Evolutionary conservation across 2,888 invertebrate species (phyloP).

Genomic region (Chrysolina oricalcia): DNA sequence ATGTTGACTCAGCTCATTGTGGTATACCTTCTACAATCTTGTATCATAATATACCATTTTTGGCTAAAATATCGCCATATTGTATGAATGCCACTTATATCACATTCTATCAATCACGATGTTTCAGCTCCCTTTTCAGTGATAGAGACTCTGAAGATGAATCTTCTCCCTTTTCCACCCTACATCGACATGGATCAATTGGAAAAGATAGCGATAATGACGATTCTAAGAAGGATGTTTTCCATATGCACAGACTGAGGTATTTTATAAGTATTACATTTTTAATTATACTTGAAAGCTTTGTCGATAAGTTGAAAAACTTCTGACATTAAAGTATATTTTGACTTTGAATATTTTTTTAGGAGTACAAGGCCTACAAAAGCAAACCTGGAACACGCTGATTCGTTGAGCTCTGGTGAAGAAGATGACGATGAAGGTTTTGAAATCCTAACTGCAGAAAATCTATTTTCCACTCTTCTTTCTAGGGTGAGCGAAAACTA

Average conservation of each 20-base stretch:
- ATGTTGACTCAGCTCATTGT: no score
- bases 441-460: slow-evolving; percentile 92
- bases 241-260: slow-evolving; percentile 82
- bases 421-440: slow-evolving; percentile 93
- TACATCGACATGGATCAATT: slow-evolving; percentile 76
- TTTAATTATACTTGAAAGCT: no score
- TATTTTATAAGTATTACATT: slow-evolving; percentile 36
- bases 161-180: slow-evolving; percentile 75
- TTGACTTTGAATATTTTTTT: slow-evolving; percentile 39
- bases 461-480: slow-evolving; percentile 89
- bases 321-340: no score
- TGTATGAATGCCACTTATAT: neutral
- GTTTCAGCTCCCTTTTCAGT: slow-evolving; percentile 78
- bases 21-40: no score
- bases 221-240: slow-evolving; percentile 71
- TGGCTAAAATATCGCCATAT: neutral
- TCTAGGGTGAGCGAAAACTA: slow-evolving; percentile 79
- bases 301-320: no score
- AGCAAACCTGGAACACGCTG: slow-evolving; percentile 80
- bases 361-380: slow-evolving; percentile 82
- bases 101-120: slow-evolving; percentile 3
- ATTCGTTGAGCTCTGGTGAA: slow-evolving; percentile 91
- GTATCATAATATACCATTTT: no score
- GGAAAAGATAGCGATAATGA: slow-evolving; percentile 77
- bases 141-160: slow-evolving; percentile 83